Base-by-base conservation (phyloP, 1,140 invertebrate genomes). In the Drosophila ironensis region DNA sequence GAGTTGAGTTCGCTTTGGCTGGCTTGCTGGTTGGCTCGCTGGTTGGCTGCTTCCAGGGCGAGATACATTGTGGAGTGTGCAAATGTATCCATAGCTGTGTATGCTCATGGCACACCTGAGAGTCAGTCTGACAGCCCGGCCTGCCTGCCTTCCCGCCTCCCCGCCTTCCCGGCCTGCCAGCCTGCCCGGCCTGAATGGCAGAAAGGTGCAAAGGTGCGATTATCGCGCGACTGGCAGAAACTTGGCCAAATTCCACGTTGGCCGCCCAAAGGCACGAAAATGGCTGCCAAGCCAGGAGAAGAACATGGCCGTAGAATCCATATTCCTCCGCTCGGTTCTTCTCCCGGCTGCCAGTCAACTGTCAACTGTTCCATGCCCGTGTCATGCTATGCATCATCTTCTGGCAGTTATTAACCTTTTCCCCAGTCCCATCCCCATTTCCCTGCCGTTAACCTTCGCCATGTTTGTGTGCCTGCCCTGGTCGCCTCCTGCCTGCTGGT, bases 311-410 rank as follows among this genome's bases (percentile, higher is more conserved):
- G 30, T 33, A 33, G 30, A 33, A 33, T 33, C 60, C 27, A 20
- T 24, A 50, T 17, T 33, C 44, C 11, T 33, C 44, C 47, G 12
- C 3, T 9, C 41, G 9, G 25, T 37, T 7, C 20, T 41, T 14
- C 25, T 12, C 9, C 50, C 35, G 51, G 25, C 71, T 81, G 80
- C 81, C 80, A 78, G 81, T 86, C 82, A 86, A 81, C 82, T 86
- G 80, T 86, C 80, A 86, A 80, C 70, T 64, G 74, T 42, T 72
- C 56, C 52, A 57, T 66, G 72, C 45, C 78, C 52, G 69, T 60
- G 78, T 78, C 78, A 84, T 84, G 78, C 78, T 78, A 86, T 84
- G 78, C 80, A 84, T 84, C 78, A 84, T 84, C 80, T 84, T 84
- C 74, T 84, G 80, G 80, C 80, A 84, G 80, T 84, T 84, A 84